Percentiles rank a stretch among this genome's conserved stretches.
Conservation (phyloP, 2,113 vertebrate species). For the Peucedramus taeniatus region DNA sequence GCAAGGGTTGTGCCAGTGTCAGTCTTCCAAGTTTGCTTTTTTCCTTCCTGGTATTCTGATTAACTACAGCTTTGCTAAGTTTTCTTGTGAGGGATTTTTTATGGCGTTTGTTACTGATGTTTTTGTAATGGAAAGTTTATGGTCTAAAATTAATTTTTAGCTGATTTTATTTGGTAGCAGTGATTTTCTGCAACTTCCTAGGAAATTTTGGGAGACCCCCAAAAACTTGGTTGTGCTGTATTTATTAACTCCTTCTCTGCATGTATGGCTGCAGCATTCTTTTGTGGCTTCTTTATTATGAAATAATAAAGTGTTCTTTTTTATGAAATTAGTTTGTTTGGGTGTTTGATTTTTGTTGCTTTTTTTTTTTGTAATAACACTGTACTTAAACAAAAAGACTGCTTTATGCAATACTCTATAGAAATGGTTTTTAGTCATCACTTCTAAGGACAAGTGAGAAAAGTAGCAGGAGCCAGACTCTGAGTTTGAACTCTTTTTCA, state of each 20-base stretch:
- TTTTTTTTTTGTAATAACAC: not conserved
- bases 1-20: not conserved
- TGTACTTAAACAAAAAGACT: not conserved
- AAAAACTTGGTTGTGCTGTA: not conserved
- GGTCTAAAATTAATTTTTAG: not conserved
- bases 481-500: not conserved
- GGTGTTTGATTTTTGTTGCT: not conserved
- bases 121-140: constrained; percentile 8
- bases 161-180: constrained; percentile 13
- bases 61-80: not conserved
- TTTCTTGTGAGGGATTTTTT: not conserved
- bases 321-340: not conserved
- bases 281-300: not conserved
- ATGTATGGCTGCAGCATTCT: not conserved
- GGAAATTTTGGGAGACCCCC: not conserved
- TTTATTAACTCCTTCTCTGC: not conserved
- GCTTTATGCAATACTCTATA: not conserved
- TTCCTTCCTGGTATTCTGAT: constrained; percentile 22
- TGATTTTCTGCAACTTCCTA: not conserved
- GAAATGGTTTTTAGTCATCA: not conserved
- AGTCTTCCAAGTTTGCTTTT: constrained; percentile 2
- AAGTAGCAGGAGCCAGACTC: not conserved
- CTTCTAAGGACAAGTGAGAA: not conserved
- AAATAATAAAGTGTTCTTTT: not conserved
- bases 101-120: not conserved